phyloP scores from a whole-genome alignment of 2,113 vertebrate genomes.

The Trichomycterus rosablanca region DNA sequence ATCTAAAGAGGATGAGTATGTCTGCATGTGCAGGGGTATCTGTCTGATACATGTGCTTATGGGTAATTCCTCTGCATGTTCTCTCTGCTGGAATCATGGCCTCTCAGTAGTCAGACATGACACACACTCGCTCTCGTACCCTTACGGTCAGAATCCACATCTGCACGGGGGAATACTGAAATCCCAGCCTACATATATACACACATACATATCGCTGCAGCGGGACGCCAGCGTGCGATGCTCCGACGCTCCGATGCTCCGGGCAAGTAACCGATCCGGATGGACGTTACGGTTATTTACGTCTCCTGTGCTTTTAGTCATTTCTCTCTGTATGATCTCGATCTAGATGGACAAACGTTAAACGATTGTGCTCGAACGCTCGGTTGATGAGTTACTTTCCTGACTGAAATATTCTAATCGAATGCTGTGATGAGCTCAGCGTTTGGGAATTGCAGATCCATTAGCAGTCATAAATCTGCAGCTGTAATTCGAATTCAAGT shows the following conservation, averaged over 20 bases:
- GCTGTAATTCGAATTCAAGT: too few species aligned
- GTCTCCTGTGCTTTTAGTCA: not conserved
- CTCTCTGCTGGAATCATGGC: slow-evolving; percentile 28
- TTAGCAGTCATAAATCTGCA: too few species aligned
- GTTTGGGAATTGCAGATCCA: too few species aligned
- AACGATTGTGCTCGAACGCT: too few species aligned
- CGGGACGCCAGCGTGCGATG: not conserved
- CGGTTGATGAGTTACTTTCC: too few species aligned
- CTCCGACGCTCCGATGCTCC: too few species aligned
- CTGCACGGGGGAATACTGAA: slow-evolving; percentile 23
- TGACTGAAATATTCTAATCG: too few species aligned
- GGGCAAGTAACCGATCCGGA: not conserved
- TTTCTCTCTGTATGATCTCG: too few species aligned
- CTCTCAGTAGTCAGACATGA: slow-evolving; percentile 32
- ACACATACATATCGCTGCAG: not conserved
- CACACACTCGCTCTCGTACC: not conserved
- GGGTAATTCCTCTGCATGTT: slow-evolving; percentile 30
- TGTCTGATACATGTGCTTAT: not conserved
- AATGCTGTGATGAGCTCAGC: too few species aligned
- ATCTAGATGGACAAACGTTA: too few species aligned
- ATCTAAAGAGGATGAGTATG: not conserved
- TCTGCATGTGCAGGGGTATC: not conserved
- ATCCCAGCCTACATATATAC: slow-evolving; percentile 7
- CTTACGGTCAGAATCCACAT: not conserved
- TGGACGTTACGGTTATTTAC: not conserved